A percentile compares a stretch with the other conserved stretches of the same genome.
Conservation (phyloP, 1,140 invertebrate genomes). For the Zophobas atratus region DNA sequence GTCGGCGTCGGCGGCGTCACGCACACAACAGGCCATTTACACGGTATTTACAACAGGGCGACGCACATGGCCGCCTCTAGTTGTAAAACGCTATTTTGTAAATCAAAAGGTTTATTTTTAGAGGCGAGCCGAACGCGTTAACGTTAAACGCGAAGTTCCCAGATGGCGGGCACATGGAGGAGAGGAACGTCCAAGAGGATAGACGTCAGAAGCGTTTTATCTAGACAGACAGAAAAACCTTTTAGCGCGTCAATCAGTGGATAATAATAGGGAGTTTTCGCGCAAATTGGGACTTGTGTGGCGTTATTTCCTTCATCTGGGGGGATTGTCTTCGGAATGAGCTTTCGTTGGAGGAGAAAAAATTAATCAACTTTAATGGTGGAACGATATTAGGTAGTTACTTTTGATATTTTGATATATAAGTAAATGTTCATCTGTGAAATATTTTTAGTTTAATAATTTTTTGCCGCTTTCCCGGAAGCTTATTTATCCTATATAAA, state of each 20-base stretch:
- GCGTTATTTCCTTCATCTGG: not conserved
- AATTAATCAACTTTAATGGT: no score
- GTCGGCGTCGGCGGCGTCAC: not conserved
- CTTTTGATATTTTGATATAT: not conserved
- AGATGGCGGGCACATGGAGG: constrained; percentile 28
- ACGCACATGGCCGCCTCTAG: constrained; percentile 3
- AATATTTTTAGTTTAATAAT: not conserved
- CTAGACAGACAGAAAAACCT: constrained; percentile 30
- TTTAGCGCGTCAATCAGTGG: constrained; percentile 29
- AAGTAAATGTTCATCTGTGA: not conserved
- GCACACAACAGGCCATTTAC: not conserved
- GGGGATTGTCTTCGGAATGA: no score
- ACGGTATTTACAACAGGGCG: not conserved
- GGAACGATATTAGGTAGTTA: no score
- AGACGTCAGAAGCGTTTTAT: constrained; percentile 28
- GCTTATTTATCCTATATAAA: not conserved
- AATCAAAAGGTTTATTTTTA: constrained; percentile 41
- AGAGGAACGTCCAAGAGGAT: constrained; percentile 32
- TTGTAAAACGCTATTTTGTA: constrained; percentile 30
- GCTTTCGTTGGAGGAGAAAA: no score
- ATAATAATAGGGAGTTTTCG: no score
- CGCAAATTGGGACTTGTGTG: no score
- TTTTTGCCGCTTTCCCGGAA: not conserved
- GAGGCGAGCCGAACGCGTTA: constrained; percentile 9
- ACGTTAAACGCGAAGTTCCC: constrained; percentile 9